phyloP scores from a whole-genome alignment of 2,888 invertebrate species.

The Carabus problematicus region DNA sequence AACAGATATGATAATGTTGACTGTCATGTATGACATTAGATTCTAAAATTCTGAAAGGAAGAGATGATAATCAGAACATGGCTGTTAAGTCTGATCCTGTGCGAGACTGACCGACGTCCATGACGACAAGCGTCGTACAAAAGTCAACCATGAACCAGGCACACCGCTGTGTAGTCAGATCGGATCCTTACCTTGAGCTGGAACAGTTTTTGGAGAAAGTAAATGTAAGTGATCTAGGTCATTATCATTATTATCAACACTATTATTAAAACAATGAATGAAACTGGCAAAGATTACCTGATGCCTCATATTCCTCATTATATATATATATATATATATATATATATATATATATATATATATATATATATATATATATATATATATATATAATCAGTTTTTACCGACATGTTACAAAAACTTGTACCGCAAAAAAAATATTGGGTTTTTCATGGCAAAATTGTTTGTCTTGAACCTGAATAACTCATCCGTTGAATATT shows the following conservation, averaged over 20 bases:
- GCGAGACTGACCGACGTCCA: constrained; percentile 38
- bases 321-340: constrained; percentile 20
- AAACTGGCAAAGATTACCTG: not conserved
- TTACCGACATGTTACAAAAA: not conserved
- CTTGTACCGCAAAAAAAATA: not conserved
- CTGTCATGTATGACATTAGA: no score
- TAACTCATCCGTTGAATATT: no score
- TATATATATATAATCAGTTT: not conserved
- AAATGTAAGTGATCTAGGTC: constrained; percentile 54
- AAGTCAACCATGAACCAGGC: constrained; percentile 49
- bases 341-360: constrained; percentile 20
- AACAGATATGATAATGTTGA: no score
- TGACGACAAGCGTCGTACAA: constrained; percentile 44
- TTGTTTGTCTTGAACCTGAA: no score
- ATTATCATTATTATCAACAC: constrained; percentile 15
- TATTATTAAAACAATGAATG: constrained; percentile 2
- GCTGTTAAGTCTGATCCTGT: constrained; percentile 20
- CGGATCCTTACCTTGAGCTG: constrained; percentile 60
- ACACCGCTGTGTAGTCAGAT: constrained; percentile 46
- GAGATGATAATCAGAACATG: no score
- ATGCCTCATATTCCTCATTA: not conserved
- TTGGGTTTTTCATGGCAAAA: no score
- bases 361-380: not conserved
- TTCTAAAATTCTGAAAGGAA: no score
- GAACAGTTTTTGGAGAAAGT: constrained; percentile 62